A percentile compares a stretch with the other conserved stretches of the same genome.
Evolutionary conservation across 1,140 invertebrate species (phyloP).

Genomic region (Leptinotarsa lineolata): DNA sequence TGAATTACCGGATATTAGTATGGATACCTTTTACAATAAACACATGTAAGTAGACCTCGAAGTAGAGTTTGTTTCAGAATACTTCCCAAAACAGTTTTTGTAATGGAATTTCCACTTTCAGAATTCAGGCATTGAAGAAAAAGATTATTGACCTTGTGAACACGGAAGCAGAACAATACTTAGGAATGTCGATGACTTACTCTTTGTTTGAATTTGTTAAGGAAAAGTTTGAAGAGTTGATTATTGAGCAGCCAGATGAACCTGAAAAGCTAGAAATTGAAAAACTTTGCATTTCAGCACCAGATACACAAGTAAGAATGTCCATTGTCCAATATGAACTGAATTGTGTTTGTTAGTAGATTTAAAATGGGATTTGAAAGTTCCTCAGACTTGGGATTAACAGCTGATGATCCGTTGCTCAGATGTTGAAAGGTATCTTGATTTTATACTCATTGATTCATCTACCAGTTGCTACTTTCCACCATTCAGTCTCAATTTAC

Average conservation of each 20-base stretch:
- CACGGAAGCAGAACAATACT: conserved; percentile 76
- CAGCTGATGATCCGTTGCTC: neutral
- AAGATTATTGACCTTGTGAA: conserved; percentile 68
- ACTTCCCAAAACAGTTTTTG: neutral
- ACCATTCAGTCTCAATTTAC: no score
- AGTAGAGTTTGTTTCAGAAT: neutral
- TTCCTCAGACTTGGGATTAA: neutral
- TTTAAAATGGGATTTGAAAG: neutral
- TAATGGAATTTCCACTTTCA: conserved; percentile 51
- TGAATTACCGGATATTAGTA: conserved; percentile 77
- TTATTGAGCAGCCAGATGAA: conserved; percentile 70
- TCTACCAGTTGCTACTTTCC: no score
- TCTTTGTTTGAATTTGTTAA: conserved; percentile 91
- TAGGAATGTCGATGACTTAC: conserved; percentile 93
- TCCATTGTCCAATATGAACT: neutral
- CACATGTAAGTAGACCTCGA: conserved; percentile 77
- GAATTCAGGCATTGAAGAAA: conserved; percentile 72
- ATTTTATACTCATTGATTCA: no score
- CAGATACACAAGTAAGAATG: conserved; percentile 54
- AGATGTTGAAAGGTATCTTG: no score
- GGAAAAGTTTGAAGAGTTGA: conserved; percentile 75
- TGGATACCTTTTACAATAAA: conserved; percentile 94
- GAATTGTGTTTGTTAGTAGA: no score
- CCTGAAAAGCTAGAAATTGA: conserved; percentile 53
- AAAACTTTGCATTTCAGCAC: conserved; percentile 56